These are phyloP conservation scores for Calephelis perditalis DNA, from an alignment of 2,888 invertebrate species.

Conservation along the genomic window DNA sequence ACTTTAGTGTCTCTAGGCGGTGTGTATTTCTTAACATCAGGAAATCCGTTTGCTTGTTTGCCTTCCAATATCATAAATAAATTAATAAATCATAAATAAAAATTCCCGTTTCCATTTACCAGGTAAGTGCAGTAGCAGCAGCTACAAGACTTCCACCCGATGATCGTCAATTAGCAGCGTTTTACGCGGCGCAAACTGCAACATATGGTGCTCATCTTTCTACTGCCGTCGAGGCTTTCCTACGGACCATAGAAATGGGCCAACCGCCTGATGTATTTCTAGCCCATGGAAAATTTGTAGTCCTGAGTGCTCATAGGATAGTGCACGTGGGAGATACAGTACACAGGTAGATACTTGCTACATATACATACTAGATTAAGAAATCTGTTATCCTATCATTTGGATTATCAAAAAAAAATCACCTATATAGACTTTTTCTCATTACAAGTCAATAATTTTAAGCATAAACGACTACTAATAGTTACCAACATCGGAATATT, in stretches of 20 bases:
- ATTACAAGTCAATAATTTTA: too few relatives aligned
- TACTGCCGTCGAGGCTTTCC: slow-evolving; percentile 94
- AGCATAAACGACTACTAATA: too few relatives aligned
- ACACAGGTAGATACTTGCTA: slow-evolving; percentile 64
- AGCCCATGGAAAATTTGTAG: slow-evolving; percentile 95
- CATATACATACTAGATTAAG: too few relatives aligned
- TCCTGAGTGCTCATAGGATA: slow-evolving; percentile 94
- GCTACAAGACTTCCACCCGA: slow-evolving; percentile 82
- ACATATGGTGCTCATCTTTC: slow-evolving; percentile 91
- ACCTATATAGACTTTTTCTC: too few relatives aligned
- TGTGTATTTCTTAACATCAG: too few relatives aligned
- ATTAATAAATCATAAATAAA: too few relatives aligned
- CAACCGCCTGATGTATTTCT: slow-evolving; percentile 96
- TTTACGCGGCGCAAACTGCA: slow-evolving; percentile 92
- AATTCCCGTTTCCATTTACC: background rate
- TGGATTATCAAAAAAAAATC: too few relatives aligned
- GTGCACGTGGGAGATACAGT: slow-evolving; percentile 97
- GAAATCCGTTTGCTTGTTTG: too few relatives aligned
- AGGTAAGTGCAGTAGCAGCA: slow-evolving; percentile 73
- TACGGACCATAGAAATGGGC: slow-evolving; percentile 93
- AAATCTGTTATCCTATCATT: too few relatives aligned
- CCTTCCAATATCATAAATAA: too few relatives aligned
- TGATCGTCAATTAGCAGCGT: slow-evolving; percentile 90
- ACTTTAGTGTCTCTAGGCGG: too few relatives aligned
- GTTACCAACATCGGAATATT: too few relatives aligned